Conservation (phyloP, 2,888 invertebrate genomes). For the Colostygia pectinataria region DNA sequence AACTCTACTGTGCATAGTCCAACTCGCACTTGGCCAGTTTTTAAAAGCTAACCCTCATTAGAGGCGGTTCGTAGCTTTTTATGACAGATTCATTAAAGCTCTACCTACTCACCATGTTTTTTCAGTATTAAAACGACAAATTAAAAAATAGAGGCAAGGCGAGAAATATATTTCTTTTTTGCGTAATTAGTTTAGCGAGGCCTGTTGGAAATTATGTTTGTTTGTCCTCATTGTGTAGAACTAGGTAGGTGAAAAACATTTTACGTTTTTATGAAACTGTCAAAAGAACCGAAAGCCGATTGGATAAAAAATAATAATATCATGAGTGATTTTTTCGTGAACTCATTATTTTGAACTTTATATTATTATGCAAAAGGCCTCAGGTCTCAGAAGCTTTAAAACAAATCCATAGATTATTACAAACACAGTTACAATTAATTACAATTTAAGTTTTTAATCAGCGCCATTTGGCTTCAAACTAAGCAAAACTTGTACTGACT, state of each 20-base stretch:
- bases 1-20: background rate
- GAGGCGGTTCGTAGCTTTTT: constrained; percentile 57
- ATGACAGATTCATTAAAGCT: constrained; percentile 59
- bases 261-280: too few species aligned
- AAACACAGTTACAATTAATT: too few species aligned
- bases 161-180: constrained; percentile 52
- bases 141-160: constrained; percentile 44
- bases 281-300: too few species aligned
- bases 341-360: too few species aligned
- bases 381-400: too few species aligned
- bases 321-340: too few species aligned
- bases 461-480: too few species aligned
- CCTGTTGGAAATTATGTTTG: constrained; percentile 63
- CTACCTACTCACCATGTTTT: constrained; percentile 49
- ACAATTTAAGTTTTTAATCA: too few species aligned
- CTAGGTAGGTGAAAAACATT: background rate
- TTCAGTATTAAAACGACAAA: constrained; percentile 51
- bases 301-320: too few species aligned
- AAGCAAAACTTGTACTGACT: too few species aligned
- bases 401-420: too few species aligned
- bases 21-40: constrained; percentile 28
- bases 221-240: constrained; percentile 44
- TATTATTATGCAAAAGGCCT: too few species aligned
- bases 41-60: constrained; percentile 61
- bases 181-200: constrained; percentile 63